phyloP scores from a whole-genome alignment of 2,113 vertebrate species.

The Kryptolebias marmoratus region DNA sequence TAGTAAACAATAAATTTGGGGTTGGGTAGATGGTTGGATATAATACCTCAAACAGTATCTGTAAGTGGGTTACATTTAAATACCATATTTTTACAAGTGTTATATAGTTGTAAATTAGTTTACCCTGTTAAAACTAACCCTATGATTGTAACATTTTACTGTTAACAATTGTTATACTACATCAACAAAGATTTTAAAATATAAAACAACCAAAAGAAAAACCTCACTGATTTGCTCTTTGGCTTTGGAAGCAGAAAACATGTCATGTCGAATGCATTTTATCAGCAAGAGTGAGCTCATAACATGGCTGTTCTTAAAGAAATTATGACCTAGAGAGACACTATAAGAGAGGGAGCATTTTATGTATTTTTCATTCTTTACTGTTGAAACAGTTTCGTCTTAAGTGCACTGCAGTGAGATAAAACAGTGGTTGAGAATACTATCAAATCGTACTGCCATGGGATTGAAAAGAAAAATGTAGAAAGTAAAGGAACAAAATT shows the following conservation, averaged over 20 bases:
- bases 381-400: not conserved
- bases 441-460: not conserved
- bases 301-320: not conserved
- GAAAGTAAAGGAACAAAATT: not conserved
- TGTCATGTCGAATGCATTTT: not conserved
- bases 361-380: not conserved
- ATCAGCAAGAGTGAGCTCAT: not conserved
- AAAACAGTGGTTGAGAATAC: constrained; percentile 4
- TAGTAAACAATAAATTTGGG: no score
- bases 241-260: not conserved
- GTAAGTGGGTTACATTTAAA: no score
- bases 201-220: no score
- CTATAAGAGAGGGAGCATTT: not conserved
- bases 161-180: no score
- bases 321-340: not conserved
- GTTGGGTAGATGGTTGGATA: no score
- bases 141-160: no score
- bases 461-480: not conserved
- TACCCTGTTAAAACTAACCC: no score
- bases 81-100: no score
- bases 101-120: no score
- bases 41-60: no score
- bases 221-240: no score
- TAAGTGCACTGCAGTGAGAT: not conserved
- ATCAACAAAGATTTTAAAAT: no score